phyloP scores from a whole-genome alignment of 2,797 vertebrate species.

The Propithecus deckenii region DNA sequence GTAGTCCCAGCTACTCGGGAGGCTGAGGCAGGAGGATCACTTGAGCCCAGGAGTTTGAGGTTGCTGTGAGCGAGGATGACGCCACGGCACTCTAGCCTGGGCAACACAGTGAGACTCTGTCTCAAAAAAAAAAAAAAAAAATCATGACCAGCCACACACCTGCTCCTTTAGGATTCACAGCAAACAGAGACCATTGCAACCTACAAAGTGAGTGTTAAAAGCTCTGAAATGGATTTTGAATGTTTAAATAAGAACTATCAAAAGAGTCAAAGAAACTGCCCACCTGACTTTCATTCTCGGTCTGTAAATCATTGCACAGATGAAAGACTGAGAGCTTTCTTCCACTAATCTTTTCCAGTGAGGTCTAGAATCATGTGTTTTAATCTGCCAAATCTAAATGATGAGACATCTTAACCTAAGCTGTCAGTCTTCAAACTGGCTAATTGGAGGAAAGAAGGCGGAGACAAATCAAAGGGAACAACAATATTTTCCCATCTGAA shows the following conservation, averaged over 20 bases:
- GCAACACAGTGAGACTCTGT: too few relatives aligned
- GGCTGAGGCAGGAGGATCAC: too few relatives aligned
- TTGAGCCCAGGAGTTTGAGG: too few relatives aligned
- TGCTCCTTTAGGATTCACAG: conserved; percentile 60
- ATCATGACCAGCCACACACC: conserved; percentile 62
- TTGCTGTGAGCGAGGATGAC: too few relatives aligned
- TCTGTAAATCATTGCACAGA: conserved; percentile 12
- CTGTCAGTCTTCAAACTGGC: not conserved
- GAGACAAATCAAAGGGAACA: not conserved
- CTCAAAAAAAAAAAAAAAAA: conserved; percentile 77
- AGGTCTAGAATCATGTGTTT: conserved; percentile 1
- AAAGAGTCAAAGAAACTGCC: conserved; percentile 40
- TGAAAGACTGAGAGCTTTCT: conserved; percentile 33
- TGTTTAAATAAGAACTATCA: conserved; percentile 38
- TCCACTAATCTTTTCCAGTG: conserved; percentile 28
- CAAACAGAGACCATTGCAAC: conserved; percentile 49
- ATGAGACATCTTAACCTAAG: not conserved
- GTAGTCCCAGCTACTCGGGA: too few relatives aligned
- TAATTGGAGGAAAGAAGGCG: not conserved
- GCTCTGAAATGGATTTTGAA: conserved; percentile 33
- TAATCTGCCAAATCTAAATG: conserved; percentile 13
- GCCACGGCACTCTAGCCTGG: too few relatives aligned
- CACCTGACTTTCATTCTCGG: conserved; percentile 44
- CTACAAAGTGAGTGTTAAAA: conserved; percentile 38
- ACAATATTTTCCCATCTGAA: not conserved